These are phyloP conservation scores for Leptodactylus fuscus DNA, from an alignment of 2,113 vertebrate genomes.

Conservation along the genomic window DNA sequence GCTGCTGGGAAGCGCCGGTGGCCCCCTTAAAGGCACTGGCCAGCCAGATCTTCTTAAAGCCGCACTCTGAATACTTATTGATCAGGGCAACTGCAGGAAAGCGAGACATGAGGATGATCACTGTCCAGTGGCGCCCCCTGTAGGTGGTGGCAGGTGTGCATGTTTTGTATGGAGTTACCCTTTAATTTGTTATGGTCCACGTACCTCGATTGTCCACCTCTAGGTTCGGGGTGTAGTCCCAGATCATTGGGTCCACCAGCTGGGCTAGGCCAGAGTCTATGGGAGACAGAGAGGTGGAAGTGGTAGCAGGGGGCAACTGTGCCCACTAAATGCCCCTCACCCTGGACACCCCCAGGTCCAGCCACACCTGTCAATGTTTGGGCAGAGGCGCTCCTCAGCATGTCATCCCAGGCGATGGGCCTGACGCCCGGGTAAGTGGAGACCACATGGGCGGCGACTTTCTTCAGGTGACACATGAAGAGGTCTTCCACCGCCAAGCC, in stretches of 20 bases:
- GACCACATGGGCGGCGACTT: conserved; percentile 77
- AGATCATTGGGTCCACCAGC: conserved; percentile 90
- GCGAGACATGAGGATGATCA: not conserved
- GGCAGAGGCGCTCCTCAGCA: conserved; percentile 84
- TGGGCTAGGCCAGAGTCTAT: conserved; percentile 85
- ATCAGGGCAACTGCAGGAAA: conserved; percentile 78
- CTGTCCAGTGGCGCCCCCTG: not conserved
- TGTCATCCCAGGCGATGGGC: conserved; percentile 93
- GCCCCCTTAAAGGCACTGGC: conserved; percentile 97
- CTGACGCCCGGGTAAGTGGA: conserved; percentile 75
- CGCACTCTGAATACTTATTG: conserved; percentile 83
- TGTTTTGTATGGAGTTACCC: not conserved
- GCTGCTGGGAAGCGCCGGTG: conserved; percentile 80
- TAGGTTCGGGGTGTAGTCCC: conserved; percentile 89
- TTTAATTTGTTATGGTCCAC: conserved; percentile 47
- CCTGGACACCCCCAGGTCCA: too few relatives aligned
- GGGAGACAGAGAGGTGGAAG: conserved; percentile 34
- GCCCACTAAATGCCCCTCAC: not conserved
- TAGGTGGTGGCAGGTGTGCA: not conserved
- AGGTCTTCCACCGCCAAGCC: conserved; percentile 77
- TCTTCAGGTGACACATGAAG: conserved; percentile 85
- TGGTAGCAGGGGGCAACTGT: not conserved
- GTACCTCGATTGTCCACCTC: conserved; percentile 84
- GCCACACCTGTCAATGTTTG: conserved; percentile 85
- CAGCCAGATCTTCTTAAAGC: conserved; percentile 86